Evolutionary conservation across 2,113 vertebrate species (phyloP).

Genomic region (Chloropsis cyanopogon): DNA sequence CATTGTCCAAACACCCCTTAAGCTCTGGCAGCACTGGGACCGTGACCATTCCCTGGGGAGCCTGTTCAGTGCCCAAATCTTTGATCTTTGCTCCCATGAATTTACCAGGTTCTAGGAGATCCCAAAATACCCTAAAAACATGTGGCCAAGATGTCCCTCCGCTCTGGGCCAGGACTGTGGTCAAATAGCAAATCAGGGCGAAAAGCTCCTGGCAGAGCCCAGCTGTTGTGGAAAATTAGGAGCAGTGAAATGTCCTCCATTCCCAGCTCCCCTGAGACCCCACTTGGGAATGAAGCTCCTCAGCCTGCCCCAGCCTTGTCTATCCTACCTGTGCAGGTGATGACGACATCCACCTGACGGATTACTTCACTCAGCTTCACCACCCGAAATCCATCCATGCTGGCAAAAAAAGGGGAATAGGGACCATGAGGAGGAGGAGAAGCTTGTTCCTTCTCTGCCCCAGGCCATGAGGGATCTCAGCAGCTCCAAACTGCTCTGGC

Average conservation of each 20-base stretch:
- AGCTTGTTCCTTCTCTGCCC: neutral
- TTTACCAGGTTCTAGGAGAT: neutral
- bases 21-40: neutral
- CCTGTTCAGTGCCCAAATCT: neutral
- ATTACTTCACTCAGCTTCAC: conserved; percentile 97
- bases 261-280: neutral
- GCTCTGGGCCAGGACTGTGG: neutral
- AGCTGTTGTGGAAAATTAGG: neutral
- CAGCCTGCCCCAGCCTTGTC: neutral
- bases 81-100: neutral
- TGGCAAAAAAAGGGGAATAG: conserved; percentile 59
- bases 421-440: neutral
- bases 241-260: neutral
- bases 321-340: conserved; percentile 92
- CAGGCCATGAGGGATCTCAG: neutral
- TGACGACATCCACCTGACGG: conserved; percentile 95
- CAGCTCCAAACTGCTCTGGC: neutral
- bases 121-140: neutral
- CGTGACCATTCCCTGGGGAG: neutral
- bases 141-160: neutral
- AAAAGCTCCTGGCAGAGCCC: neutral
- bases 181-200: neutral
- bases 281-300: neutral
- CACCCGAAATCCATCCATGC: conserved; percentile 98
- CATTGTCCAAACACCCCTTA: neutral